Base-by-base conservation (phyloP, 1,140 invertebrate genomes). In the Lucilia cuprina region DNA sequence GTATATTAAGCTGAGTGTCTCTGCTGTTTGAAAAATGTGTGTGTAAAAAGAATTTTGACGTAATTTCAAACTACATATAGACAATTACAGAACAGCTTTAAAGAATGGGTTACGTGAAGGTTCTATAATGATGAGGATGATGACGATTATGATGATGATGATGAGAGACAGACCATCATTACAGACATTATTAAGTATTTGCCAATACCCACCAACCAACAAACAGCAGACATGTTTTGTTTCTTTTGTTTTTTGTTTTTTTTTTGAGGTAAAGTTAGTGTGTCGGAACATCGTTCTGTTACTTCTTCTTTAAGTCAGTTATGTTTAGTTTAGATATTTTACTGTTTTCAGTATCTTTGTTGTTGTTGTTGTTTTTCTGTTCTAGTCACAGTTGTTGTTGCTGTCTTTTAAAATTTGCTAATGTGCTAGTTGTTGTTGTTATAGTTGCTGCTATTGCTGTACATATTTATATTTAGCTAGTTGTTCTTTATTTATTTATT, bases 261-360 rank as follows among this genome's bases (percentile, higher is more conserved):
- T 55, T 55, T 55, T 55, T 41, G 41, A 41, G 41, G 41, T 41
- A 41, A 41, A 55, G 50, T 77, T 77, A 77, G 34, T 77, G 74
- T 77, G 74, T 41, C 34, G 74, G 74, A 77, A 77, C 74, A 77
- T 35, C 21, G 25, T 77, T 77, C 74, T 2, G 74, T 77, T 75
- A 41, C 74, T 77, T 34, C 25, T 30, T 30, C 13, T 41, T 55
- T 55, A 55, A 55, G 80, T 21, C 47, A 50, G 78, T 65, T 47
- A 41, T 55, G 34, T 50, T 55, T 82, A 14, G 34, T 50, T 55
- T 82, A 14, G 41, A 82, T 19, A 25, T 19, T 49, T 83, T 34
- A 50, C 49, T 70, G 82, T 83, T 83, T 34, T 82, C 9, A 30
- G 47, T 82, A 14, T 10, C 7, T 30, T 30, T 30, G 25, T 30